Percentiles rank a stretch among this genome's conserved stretches.
These are phyloP conservation scores for Gryllus longicercus DNA, from an alignment of 2,888 invertebrate genomes.

Conservation along the genomic window DNA sequence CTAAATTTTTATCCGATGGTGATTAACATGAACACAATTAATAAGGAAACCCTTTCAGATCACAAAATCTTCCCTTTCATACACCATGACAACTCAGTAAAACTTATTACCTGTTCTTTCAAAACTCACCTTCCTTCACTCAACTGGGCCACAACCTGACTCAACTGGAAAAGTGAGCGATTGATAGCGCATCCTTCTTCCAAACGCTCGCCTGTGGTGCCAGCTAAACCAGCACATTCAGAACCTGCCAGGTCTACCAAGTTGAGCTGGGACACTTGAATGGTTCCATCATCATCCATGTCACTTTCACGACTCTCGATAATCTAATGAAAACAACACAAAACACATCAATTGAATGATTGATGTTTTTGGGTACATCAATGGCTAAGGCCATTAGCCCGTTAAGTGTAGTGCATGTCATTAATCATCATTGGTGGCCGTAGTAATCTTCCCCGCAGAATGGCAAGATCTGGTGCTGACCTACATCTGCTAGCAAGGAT, in stretches of 20 bases:
- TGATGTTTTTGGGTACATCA: no score
- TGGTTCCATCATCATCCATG: constrained; percentile 52
- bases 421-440: not conserved
- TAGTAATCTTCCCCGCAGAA: not conserved
- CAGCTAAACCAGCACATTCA: constrained; percentile 76
- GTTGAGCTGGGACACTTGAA: constrained; percentile 75
- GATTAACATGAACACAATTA: no score
- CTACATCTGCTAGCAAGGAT: no score
- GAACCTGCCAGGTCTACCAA: constrained; percentile 90
- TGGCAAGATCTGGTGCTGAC: no score
- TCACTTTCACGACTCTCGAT: constrained; percentile 64
- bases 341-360: not conserved
- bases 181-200: constrained; percentile 80
- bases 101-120: no score
- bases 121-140: constrained; percentile 55
- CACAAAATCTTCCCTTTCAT: no score
- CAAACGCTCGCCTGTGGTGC: constrained; percentile 66
- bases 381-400: no score
- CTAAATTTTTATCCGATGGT: no score
- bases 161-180: constrained; percentile 66
- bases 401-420: not conserved
- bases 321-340: constrained; percentile 49
- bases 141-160: constrained; percentile 76
- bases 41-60: no score
- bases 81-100: no score